Conservation (phyloP, 2,113 vertebrate genomes). For the Callospermophilus lateralis region DNA sequence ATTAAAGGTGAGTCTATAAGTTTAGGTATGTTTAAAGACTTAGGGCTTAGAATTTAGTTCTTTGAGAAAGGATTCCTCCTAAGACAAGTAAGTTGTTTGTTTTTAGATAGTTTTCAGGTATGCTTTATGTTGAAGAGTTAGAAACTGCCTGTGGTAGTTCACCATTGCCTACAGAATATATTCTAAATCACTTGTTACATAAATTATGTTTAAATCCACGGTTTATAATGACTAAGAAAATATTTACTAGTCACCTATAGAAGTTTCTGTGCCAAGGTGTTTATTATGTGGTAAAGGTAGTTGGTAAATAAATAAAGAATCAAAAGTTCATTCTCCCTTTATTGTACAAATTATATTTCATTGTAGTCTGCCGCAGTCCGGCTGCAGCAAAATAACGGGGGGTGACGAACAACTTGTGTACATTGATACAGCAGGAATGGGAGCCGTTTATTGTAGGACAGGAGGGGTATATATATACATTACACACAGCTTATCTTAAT, state of each 20-base stretch:
- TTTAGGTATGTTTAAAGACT: conserved; percentile 4
- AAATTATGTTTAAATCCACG: not conserved
- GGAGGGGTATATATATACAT: no score
- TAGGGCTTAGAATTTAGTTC: not conserved
- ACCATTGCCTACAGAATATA: not conserved
- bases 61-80: not conserved
- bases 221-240: conserved; percentile 12
- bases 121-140: not conserved
- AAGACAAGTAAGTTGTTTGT: not conserved
- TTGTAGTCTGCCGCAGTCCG: no score
- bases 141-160: not conserved
- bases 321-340: conserved; percentile 16
- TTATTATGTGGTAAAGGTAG: not conserved
- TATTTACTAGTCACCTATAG: not conserved
- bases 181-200: not conserved
- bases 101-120: not conserved
- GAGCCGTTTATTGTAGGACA: no score
- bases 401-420: no score
- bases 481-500: no score
- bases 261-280: not conserved
- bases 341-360: not conserved
- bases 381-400: no score
- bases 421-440: no score
- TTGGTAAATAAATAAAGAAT: not conserved
- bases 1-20: not conserved